These are phyloP conservation scores for Epinephelus awoara DNA, from an alignment of 2,797 vertebrate species.

Conservation along the genomic window DNA sequence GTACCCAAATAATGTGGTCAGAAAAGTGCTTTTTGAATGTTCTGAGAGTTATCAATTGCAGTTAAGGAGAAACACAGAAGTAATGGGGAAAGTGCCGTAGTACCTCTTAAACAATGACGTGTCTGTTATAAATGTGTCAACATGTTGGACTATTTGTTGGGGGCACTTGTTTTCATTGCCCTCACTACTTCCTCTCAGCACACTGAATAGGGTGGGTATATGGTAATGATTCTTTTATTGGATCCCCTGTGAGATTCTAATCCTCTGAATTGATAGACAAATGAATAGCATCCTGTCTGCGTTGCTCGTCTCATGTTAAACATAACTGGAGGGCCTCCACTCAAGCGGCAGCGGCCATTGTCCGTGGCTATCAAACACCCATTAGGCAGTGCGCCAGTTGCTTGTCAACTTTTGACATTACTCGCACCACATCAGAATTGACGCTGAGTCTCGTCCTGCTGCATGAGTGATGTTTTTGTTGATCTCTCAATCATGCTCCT, in stretches of 20 bases:
- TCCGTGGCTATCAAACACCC: conserved; percentile 80
- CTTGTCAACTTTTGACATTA: conserved; percentile 81
- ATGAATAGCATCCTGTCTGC: conserved; percentile 76
- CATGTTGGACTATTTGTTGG: conserved; percentile 42
- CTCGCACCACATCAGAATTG: conserved; percentile 61
- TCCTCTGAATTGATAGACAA: conserved; percentile 76
- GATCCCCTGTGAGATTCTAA: conserved; percentile 71
- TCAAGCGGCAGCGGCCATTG: conserved; percentile 73
- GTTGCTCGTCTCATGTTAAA: conserved; percentile 71
- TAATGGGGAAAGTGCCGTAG: not conserved
- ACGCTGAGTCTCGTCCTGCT: conserved; percentile 58
- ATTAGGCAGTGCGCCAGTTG: conserved; percentile 82
- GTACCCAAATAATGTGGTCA: not conserved
- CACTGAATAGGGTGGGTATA: conserved; percentile 68
- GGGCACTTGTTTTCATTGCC: conserved; percentile 64
- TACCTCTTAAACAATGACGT: conserved; percentile 20
- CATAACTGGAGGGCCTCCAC: conserved; percentile 73
- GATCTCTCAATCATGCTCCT: conserved; percentile 56
- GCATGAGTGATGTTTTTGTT: conserved; percentile 68
- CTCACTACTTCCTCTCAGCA: conserved; percentile 60
- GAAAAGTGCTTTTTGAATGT: not conserved
- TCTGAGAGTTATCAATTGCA: not conserved
- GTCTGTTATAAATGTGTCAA: conserved; percentile 56
- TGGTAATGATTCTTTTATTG: conserved; percentile 75
- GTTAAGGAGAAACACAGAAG: not conserved